Evolutionary conservation across 2,797 vertebrate genomes (phyloP), one percentile per base, ranked within the genome.

Genomic region (Nannoperca obscura): DNA sequence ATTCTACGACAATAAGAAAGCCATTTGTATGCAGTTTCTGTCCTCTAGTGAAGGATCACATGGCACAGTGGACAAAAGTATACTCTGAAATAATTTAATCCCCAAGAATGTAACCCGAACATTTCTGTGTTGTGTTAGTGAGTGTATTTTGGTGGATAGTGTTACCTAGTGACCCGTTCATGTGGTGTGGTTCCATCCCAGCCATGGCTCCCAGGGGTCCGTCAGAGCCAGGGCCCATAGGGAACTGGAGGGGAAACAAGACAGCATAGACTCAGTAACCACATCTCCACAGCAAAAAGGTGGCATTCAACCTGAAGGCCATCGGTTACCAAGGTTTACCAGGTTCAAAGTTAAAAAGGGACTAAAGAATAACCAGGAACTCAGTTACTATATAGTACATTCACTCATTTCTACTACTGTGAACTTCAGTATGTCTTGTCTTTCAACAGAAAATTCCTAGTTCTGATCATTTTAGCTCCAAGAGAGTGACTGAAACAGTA

Each of bases 141-240:
- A 50, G 11, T 63, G 52, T 70, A 44, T 11, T 22, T 55, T 8
- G 36, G 55, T 4, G 19, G n/a, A 9, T 52, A 2, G 46, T 64
- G 88, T 97, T 96, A 98, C 98, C 97, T 97, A 99, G 96, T 0
- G 97, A 99, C 94, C 98, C 98, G 20, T 99, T 99, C 97, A 99
- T 99, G 96, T 99, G 98, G 93, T 99, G 98, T 74, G 98, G 97
- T 91, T 99, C 98, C 98, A 99, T 99, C 86, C 98, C 98, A 0
- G 97, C 97, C 98, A 99, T 98, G 82, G 97, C 97, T 10, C 98
- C 98, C 96, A 99, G 97, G 1, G 98, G 98, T 82, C 98, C 98
- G 1, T 99, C 98, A 0, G 98, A 98, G 91, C 98, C 98, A 0
- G 98, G 98, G 71, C 98, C 98, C 96, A 99, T 98, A 0, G 98